Evolutionary conservation across 1,140 invertebrate genomes (phyloP).

Genomic region (Lordiphosa stackelbergi): DNA sequence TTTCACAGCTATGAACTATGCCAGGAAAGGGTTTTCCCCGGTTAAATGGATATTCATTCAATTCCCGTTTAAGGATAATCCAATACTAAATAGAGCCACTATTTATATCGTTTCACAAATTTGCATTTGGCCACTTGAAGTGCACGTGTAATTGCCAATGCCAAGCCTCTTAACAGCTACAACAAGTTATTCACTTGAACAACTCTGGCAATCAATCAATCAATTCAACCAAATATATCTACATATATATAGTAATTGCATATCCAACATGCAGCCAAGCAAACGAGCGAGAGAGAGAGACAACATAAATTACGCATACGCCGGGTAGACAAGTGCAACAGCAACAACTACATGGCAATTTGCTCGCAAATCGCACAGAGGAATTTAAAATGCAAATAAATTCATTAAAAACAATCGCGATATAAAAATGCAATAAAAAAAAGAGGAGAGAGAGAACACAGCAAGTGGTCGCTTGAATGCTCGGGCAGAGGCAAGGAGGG

Average conservation of each 20-base stretch:
- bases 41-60: too few relatives aligned
- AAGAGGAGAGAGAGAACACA: not conserved
- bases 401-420: conserved; percentile 51
- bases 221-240: conserved; percentile 34
- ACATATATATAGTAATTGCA: conserved; percentile 39
- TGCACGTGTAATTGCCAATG: conserved; percentile 14
- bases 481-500: not conserved
- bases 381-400: conserved; percentile 57
- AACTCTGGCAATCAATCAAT: conserved; percentile 41
- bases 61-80: too few relatives aligned
- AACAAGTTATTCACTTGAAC: not conserved
- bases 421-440: conserved; percentile 31
- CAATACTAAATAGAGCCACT: too few relatives aligned
- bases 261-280: conserved; percentile 12
- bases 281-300: conserved; percentile 7
- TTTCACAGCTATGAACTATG: conserved; percentile 42
- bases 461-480: conserved; percentile 6
- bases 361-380: conserved; percentile 20
- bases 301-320: conserved; percentile 45
- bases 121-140: not conserved
- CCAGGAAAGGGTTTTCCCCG: conserved; percentile 6
- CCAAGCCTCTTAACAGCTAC: not conserved
- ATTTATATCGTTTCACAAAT: too few relatives aligned
- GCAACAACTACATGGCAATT: conserved; percentile 14
- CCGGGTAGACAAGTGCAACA: conserved; percentile 37